A percentile compares a stretch with the other conserved stretches of the same genome.
Evolutionary conservation across 2,113 vertebrate species (phyloP).

Genomic region (Passer montanus): DNA sequence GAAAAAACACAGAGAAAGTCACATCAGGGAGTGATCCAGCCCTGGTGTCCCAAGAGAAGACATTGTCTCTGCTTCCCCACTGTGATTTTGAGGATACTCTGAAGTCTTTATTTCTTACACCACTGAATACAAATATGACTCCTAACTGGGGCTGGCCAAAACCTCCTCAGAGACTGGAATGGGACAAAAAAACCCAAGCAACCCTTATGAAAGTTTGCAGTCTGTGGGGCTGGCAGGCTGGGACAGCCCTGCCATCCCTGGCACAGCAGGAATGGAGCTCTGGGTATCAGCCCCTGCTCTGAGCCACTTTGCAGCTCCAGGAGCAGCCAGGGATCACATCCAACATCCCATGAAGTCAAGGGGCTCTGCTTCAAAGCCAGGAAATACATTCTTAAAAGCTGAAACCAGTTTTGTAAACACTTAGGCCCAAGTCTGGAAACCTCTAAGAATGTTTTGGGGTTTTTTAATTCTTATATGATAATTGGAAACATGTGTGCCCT

Average conservation of each 20-base stretch:
- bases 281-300: not conserved
- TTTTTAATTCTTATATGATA: not conserved
- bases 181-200: not conserved
- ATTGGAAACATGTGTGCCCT: constrained; percentile 32
- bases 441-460: not conserved
- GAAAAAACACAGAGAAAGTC: not conserved
- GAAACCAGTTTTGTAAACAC: constrained; percentile 57
- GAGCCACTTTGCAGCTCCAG: not conserved
- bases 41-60: not conserved
- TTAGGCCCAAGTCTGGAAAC: constrained; percentile 39
- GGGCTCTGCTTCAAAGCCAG: constrained; percentile 45
- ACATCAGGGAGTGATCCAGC: not conserved
- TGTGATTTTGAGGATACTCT: not conserved
- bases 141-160: not conserved
- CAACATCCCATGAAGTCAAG: constrained; percentile 5
- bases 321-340: not conserved
- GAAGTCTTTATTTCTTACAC: not conserved
- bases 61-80: not conserved
- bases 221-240: not conserved
- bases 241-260: not conserved
- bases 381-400: constrained; percentile 60
- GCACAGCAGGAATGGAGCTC: not conserved
- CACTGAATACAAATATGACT: not conserved
- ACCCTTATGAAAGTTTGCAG: not conserved
- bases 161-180: not conserved